Evolutionary conservation across 2,797 vertebrate species (phyloP), one percentile per base, ranked within the genome.

Genomic region (Sparidentex hasta): DNA sequence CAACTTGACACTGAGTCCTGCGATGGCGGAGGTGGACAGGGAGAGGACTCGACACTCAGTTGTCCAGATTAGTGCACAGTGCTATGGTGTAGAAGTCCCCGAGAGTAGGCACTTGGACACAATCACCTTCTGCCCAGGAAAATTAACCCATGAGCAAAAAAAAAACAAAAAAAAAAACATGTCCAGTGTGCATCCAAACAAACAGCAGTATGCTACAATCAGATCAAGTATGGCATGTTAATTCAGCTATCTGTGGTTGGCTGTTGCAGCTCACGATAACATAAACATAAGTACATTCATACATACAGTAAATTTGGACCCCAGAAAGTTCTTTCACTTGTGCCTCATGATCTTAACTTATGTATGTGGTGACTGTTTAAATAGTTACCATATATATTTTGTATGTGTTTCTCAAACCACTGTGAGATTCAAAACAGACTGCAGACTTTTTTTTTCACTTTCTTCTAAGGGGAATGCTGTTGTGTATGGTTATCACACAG

Each of bases 81-180:
- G 93, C 80, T 87, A 75, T 78, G 90, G 93, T 87, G 81, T 83
- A 85, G 67, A 80, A 83, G 83, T 90, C 88, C 83, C 83, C 83
- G 87, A 89, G 84, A 89, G 56, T 71, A 95, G 93, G 94, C 93
- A 92, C 95, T 94, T 95, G 66, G 84, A 90, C 81, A 83, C 80
- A 80, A 62, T 82, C 25, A 80, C 75, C 74, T 70, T 62, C 46
- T 78, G 62, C 78, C 68, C 59, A 70, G 68, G 67, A 80, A 80
- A 80, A 84, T 29, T 23, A 66, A 67, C 16, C 4, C 2, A 16
- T 27, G 3, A 68, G 8, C n/a, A 52, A 20, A 56, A 38, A 7
- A 33, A 33, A 52, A 20, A 56, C 38, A 7, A 33, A 33, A 38
- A 8, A 7, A 20, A 70, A 5, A 21, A 21, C 23, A 9, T n/a